phyloP scores from a whole-genome alignment of 1,140 invertebrate species.

The Gryllus bimaculatus region DNA sequence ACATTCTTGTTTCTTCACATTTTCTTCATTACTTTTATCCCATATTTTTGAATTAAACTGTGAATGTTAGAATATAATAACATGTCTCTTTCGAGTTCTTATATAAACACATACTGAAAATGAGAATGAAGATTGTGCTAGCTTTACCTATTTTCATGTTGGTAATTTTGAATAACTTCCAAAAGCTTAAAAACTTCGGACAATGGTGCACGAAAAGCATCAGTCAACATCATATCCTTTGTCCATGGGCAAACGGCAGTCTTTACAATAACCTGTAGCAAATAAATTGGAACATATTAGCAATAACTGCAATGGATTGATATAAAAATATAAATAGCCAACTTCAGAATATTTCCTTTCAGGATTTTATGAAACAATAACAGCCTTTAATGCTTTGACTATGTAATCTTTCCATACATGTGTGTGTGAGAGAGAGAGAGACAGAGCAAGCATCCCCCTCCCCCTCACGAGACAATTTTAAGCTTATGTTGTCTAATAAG shows the following conservation, averaged over 20 bases:
- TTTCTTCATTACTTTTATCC: too few species aligned
- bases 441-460: too few species aligned
- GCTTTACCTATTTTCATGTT: conserved; percentile 61
- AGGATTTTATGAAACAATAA: too few species aligned
- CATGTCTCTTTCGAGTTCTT: too few species aligned
- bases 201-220: conserved; percentile 81
- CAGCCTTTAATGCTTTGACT: too few species aligned
- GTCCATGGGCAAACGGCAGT: conserved; percentile 78
- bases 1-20: too few species aligned
- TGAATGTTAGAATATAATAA: too few species aligned
- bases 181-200: conserved; percentile 78
- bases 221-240: conserved; percentile 64
- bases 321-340: neutral
- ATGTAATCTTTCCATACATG: too few species aligned
- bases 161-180: conserved; percentile 75
- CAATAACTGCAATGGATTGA: neutral
- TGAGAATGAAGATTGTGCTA: neutral
- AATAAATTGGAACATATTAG: neutral
- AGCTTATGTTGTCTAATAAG: too few species aligned
- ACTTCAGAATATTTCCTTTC: neutral
- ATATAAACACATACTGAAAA: neutral
- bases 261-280: conserved; percentile 53
- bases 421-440: too few species aligned
- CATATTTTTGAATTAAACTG: too few species aligned
- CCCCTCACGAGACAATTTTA: too few species aligned